phyloP scores from a whole-genome alignment of 2,888 invertebrate genomes.

The Caenorhabditis angaria region DNA sequence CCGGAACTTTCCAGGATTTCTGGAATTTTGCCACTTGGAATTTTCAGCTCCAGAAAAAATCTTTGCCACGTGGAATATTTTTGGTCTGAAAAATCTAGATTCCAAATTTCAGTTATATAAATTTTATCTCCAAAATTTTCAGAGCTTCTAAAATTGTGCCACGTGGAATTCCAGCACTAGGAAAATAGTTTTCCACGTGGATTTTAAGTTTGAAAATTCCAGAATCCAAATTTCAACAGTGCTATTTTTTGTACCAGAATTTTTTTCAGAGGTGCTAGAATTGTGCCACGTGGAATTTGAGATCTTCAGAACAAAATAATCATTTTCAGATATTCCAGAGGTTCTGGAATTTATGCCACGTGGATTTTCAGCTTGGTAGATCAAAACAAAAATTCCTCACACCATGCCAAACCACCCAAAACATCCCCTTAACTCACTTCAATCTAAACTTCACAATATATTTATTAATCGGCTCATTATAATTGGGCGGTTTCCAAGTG shows the following conservation, averaged over 20 bases:
- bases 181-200: too few relatives aligned
- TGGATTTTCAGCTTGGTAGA: too few relatives aligned
- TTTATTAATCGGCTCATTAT: conserved; percentile 82
- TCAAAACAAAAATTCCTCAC: conserved; percentile 5
- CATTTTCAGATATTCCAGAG: neutral
- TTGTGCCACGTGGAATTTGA: too few relatives aligned
- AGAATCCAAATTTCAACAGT: too few relatives aligned
- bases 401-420: conserved; percentile 32
- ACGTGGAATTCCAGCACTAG: too few relatives aligned
- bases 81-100: neutral
- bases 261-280: too few relatives aligned
- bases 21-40: too few relatives aligned
- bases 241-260: too few relatives aligned
- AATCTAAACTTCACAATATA: conserved; percentile 97
- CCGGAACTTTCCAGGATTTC: too few relatives aligned
- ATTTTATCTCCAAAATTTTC: neutral
- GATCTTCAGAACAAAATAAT: neutral
- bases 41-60: too few relatives aligned
- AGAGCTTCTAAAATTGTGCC: neutral
- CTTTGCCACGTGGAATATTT: too few relatives aligned
- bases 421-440: conserved; percentile 79
- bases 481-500: conserved; percentile 87
- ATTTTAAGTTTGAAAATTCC: too few relatives aligned
- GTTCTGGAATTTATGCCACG: conserved; percentile 2
- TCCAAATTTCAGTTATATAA: neutral